Evolutionary conservation across 2,797 vertebrate species (phyloP).

Genomic region (Uromys caudimaculatus): DNA sequence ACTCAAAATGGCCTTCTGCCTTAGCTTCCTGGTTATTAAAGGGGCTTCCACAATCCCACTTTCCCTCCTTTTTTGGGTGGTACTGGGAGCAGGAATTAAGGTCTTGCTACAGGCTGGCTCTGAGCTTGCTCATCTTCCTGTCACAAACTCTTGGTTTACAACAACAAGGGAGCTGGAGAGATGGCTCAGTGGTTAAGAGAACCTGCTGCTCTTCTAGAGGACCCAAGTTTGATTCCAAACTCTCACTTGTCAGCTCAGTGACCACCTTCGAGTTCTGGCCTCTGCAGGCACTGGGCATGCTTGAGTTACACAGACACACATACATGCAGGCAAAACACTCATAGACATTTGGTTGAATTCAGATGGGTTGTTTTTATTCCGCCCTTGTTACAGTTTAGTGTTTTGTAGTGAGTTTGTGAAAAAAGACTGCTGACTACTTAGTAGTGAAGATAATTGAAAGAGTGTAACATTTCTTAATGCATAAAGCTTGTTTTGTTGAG

Average conservation of each 20-base stretch:
- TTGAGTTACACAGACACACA: neutral
- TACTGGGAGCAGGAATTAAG: neutral
- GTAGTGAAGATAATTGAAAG: constrained; percentile 45
- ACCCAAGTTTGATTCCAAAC: neutral
- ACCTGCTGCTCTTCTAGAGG: neutral
- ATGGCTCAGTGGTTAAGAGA: neutral
- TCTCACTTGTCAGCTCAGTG: neutral
- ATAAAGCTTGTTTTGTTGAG: constrained; percentile 51
- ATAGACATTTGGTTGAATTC: neutral
- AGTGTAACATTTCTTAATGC: constrained; percentile 18
- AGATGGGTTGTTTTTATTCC: neutral
- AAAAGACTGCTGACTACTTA: constrained; percentile 12
- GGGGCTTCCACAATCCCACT: neutral
- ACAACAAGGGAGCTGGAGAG: neutral
- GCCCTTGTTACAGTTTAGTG: neutral
- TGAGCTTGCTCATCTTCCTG: neutral
- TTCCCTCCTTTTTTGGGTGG: neutral
- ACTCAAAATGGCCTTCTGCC: neutral
- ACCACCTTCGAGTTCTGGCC: neutral
- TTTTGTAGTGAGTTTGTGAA: constrained; percentile 33
- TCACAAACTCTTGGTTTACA: neutral
- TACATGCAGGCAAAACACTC: neutral
- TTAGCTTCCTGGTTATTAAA: neutral
- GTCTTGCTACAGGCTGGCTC: neutral
- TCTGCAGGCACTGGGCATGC: neutral